phyloP scores from a whole-genome alignment of 2,113 vertebrate species.

The Propithecus coquereli region DNA sequence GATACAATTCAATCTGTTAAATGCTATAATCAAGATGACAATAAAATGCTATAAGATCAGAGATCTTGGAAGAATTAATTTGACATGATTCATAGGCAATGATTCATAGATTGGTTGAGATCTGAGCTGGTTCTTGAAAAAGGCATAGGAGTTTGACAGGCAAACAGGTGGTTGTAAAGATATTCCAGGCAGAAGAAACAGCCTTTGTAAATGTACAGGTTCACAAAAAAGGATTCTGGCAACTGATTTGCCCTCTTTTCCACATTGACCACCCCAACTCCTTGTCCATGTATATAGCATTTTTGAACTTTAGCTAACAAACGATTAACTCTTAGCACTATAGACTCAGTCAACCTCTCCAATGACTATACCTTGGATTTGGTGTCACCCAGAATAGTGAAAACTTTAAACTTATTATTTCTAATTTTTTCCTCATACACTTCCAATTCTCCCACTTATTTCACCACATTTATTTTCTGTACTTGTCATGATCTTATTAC shows the following conservation, averaged over 20 bases:
- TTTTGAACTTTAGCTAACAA: conserved; percentile 41
- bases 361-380: not conserved
- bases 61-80: conserved; percentile 62
- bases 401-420: not conserved
- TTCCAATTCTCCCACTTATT: not conserved
- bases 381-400: not conserved
- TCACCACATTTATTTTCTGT: not conserved
- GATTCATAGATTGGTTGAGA: conserved; percentile 61
- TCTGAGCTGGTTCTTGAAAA: conserved; percentile 60
- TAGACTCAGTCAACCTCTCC: not conserved
- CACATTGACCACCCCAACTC: not conserved
- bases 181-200: conserved; percentile 59
- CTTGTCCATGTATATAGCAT: not conserved
- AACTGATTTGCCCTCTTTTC: conserved; percentile 26
- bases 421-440: not conserved
- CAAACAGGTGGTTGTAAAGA: conserved; percentile 66
- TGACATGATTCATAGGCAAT: conserved; percentile 65
- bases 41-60: conserved; percentile 59
- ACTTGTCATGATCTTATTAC: not conserved
- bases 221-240: conserved; percentile 40
- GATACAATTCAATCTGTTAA: conserved; percentile 49
- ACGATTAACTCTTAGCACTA: not conserved
- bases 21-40: conserved; percentile 49
- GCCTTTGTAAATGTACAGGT: conserved; percentile 34
- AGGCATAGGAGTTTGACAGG: conserved; percentile 61